A percentile compares a stretch with the other conserved stretches of the same genome.
These are phyloP conservation scores for Ataeniobius toweri DNA, from an alignment of 2,797 vertebrate species.

Conservation along the genomic window DNA sequence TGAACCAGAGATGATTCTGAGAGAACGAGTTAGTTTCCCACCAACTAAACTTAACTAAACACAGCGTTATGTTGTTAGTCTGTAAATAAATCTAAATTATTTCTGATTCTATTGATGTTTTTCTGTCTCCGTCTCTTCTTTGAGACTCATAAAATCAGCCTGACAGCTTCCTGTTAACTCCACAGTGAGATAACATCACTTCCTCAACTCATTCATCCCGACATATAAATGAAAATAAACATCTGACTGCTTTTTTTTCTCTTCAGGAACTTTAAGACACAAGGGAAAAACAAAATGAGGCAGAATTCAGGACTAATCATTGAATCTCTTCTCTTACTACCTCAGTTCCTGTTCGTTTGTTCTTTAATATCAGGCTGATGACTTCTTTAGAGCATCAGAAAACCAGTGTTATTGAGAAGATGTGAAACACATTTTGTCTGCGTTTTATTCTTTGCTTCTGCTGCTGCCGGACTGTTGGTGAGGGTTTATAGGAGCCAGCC, in stretches of 20 bases:
- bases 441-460: neutral
- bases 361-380: neutral
- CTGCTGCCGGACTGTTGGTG: neutral
- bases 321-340: too few species aligned
- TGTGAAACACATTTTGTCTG: neutral
- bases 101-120: neutral
- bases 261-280: too few species aligned
- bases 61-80: neutral
- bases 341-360: neutral
- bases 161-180: neutral
- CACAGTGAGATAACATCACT: too few species aligned
- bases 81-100: neutral
- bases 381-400: neutral
- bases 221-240: neutral
- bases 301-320: too few species aligned
- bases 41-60: neutral
- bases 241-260: too few species aligned
- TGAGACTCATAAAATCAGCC: neutral
- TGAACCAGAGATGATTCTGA: too few species aligned
- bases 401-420: neutral
- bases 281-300: too few species aligned
- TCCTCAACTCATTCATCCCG: too few species aligned
- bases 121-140: neutral
- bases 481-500: slow-evolving; percentile 19
- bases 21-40: neutral